Conservation (phyloP, 2,113 vertebrate species). For the Scomber colias region DNA sequence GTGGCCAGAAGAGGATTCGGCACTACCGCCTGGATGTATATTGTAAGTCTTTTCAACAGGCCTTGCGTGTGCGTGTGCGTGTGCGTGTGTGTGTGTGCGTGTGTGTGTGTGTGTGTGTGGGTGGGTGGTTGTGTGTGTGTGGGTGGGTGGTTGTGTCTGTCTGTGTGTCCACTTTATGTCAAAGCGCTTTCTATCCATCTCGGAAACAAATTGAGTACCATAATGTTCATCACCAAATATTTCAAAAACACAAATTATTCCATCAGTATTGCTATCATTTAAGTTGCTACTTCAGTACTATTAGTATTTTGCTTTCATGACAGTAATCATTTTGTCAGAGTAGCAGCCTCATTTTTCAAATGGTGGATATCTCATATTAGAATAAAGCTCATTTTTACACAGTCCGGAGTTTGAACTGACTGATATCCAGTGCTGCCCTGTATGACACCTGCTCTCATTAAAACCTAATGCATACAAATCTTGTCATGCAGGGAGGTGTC, state of each 20-base stretch:
- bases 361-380: conserved; percentile 48
- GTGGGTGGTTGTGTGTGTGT: too few species aligned
- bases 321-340: conserved; percentile 50
- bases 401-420: conserved; percentile 34
- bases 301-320: conserved; percentile 45
- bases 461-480: conserved; percentile 59
- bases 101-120: too few species aligned
- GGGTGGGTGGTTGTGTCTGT: too few species aligned
- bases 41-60: conserved; percentile 84
- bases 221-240: conserved; percentile 35
- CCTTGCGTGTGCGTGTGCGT: background rate
- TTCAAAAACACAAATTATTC: conserved; percentile 51
- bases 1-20: conserved; percentile 87
- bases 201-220: conserved; percentile 31
- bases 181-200: conserved; percentile 13
- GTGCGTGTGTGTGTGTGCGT: too few species aligned
- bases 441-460: conserved; percentile 61
- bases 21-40: conserved; percentile 93
- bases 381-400: conserved; percentile 51
- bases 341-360: conserved; percentile 56
- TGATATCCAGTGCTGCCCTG: conserved; percentile 39
- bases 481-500: conserved; percentile 38
- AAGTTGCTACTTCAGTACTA: conserved; percentile 16
- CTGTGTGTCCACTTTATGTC: background rate
- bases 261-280: conserved; percentile 50